Percentiles rank a stretch among this genome's conserved stretches.
These are phyloP conservation scores for Disparrhopalites patrizii DNA, from an alignment of 2,888 invertebrate species.

Conservation along the genomic window DNA sequence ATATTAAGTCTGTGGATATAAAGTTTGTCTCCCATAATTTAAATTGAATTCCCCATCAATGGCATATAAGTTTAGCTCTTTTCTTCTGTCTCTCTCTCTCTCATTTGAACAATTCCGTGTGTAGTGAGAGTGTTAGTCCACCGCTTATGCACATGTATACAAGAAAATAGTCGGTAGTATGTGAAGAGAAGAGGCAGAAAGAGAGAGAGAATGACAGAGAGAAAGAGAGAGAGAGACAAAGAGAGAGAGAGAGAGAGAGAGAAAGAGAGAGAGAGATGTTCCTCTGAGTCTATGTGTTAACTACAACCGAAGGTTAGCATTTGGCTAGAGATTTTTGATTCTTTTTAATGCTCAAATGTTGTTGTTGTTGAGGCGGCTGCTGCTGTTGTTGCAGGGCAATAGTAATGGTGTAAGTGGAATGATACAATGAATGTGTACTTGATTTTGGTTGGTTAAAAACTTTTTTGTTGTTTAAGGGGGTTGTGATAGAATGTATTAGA, in stretches of 20 bases:
- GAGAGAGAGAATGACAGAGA: too few relatives aligned
- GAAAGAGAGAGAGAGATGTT: too few relatives aligned
- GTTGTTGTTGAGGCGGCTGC: not conserved
- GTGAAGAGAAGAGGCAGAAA: too few relatives aligned
- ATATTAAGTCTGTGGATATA: too few relatives aligned
- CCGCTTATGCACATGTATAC: too few relatives aligned
- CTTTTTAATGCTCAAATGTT: not conserved
- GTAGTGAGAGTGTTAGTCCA: not conserved
- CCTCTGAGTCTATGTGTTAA: not conserved
- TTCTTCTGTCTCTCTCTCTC: not conserved
- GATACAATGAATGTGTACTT: not conserved
- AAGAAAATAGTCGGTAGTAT: too few relatives aligned
- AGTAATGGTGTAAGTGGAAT: not conserved
- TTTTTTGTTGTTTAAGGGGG: slow-evolving; percentile 10
- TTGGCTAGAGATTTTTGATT: too few relatives aligned
- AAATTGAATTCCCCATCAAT: slow-evolving; percentile 5
- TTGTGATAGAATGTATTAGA: slow-evolving; percentile 18
- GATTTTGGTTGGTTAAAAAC: slow-evolving; percentile 7
- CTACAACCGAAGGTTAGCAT: not conserved
- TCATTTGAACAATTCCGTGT: too few relatives aligned
- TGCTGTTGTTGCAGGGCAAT: not conserved
- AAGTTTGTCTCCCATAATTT: not conserved
- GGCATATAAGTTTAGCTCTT: not conserved
- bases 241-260: too few relatives aligned
- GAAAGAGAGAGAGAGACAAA: too few relatives aligned